Conservation (phyloP, 2,113 vertebrate species). For the Pseudorhombus dupliciocellatus region DNA sequence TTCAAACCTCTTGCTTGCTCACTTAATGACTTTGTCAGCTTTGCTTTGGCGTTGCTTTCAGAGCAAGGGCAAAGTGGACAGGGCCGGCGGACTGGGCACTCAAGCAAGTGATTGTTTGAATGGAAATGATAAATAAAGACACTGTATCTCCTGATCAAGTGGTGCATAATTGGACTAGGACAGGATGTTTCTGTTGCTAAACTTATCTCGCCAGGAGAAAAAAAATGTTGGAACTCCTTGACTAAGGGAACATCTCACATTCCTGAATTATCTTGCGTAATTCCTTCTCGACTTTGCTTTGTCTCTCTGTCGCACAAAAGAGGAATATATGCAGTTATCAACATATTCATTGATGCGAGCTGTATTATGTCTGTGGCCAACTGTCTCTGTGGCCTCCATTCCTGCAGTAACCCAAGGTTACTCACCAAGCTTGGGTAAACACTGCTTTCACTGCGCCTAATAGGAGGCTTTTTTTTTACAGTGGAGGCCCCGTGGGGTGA, state of each 20-base stretch:
- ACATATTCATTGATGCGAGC: conserved; percentile 13
- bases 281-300: conserved; percentile 24
- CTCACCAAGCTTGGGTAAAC: conserved; percentile 65
- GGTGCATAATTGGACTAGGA: not conserved
- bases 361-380: conserved; percentile 31
- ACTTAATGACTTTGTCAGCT: conserved; percentile 68
- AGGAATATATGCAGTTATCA: conserved; percentile 5
- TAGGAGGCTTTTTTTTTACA: conserved; percentile 60
- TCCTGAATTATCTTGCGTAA: conserved; percentile 40
- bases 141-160: conserved; percentile 2
- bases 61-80: conserved; percentile 24
- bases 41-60: conserved; percentile 26
- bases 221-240: conserved; percentile 16
- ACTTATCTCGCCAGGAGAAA: conserved; percentile 28
- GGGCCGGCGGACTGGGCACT: conserved; percentile 2
- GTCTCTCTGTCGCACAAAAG: not conserved
- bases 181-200: conserved; percentile 24
- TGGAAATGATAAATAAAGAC: not conserved
- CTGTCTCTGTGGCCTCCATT: conserved; percentile 49
- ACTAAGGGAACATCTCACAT: conserved; percentile 22
- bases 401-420: conserved; percentile 54
- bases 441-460: conserved; percentile 64
- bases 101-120: not conserved
- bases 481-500: conserved; percentile 50
- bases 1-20: conserved; percentile 63